Evolutionary conservation across 35 echinoderm and acorn worm species (phyloP).

Genomic region (Ophioderma brevispina): DNA sequence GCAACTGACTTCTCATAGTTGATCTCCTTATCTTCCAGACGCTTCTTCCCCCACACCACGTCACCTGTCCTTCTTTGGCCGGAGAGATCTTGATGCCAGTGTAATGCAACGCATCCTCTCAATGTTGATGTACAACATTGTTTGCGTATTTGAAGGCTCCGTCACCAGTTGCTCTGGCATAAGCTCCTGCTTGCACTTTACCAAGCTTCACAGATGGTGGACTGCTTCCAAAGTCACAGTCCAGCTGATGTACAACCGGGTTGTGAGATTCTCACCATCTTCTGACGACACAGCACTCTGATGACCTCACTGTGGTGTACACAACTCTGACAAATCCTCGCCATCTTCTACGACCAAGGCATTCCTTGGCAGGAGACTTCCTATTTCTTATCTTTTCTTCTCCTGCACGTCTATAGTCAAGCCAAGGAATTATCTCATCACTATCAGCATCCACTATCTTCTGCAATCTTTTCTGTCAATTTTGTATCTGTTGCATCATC

Average conservation of each 20-base stretch:
- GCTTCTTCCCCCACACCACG: not conserved
- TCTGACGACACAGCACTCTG: not conserved
- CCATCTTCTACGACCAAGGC: not conserved
- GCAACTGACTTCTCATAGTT: too few species aligned
- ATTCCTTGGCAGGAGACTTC: not conserved
- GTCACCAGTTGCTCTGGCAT: not conserved
- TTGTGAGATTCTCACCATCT: not conserved
- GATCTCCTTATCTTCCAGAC: not conserved
- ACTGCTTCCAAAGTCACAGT: not conserved
- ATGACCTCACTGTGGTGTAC: not conserved
- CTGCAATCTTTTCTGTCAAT: too few species aligned
- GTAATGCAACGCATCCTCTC: not conserved
- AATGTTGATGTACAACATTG: not conserved
- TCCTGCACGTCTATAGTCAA: not conserved
- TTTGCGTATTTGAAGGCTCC: not conserved
- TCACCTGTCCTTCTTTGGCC: not conserved
- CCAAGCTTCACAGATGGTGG: not conserved
- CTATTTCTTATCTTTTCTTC: not conserved
- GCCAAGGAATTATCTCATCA: not conserved
- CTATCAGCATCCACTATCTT: not conserved
- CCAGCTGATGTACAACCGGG: not conserved
- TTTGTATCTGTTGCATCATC: too few species aligned
- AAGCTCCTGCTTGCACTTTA: not conserved
- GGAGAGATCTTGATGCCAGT: not conserved
- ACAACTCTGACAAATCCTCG: not conserved